Conservation (phyloP, 2,888 invertebrate genomes). For the Heliconius charithonia region DNA sequence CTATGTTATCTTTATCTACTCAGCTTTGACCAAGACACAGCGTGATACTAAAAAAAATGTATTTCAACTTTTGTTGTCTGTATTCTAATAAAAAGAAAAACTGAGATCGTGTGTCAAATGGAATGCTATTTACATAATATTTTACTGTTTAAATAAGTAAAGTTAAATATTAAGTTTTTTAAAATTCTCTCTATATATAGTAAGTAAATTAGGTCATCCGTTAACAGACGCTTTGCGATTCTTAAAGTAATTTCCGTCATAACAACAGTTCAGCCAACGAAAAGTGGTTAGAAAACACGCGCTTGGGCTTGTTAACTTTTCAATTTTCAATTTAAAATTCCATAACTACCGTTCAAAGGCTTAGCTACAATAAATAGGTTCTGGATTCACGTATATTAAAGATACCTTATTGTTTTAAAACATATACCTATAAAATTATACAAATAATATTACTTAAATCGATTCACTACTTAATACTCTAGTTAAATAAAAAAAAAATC, state of each 20-base stretch:
- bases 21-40: too few relatives aligned
- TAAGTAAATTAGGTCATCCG: conserved; percentile 57
- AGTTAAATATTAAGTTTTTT: not conserved
- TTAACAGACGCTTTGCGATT: conserved; percentile 63
- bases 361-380: not conserved
- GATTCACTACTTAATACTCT: too few relatives aligned
- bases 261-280: conserved; percentile 71
- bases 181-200: not conserved
- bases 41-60: too few relatives aligned
- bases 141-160: not conserved
- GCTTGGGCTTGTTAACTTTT: conserved; percentile 81
- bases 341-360: conserved; percentile 24
- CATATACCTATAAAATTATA: not conserved
- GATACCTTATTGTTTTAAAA: not conserved
- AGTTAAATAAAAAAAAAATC: too few relatives aligned
- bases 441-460: too few relatives aligned
- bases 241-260: conserved; percentile 69
- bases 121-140: too few relatives aligned
- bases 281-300: conserved; percentile 69
- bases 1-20: too few relatives aligned
- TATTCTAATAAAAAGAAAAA: too few relatives aligned
- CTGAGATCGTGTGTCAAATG: too few relatives aligned
- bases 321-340: conserved; percentile 71
- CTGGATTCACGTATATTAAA: not conserved
- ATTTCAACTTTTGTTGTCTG: too few relatives aligned